A percentile compares a stretch with the other conserved stretches of the same genome.
These are phyloP conservation scores for Microtus montanus DNA, from an alignment of 2,113 vertebrate genomes.

Conservation along the genomic window DNA sequence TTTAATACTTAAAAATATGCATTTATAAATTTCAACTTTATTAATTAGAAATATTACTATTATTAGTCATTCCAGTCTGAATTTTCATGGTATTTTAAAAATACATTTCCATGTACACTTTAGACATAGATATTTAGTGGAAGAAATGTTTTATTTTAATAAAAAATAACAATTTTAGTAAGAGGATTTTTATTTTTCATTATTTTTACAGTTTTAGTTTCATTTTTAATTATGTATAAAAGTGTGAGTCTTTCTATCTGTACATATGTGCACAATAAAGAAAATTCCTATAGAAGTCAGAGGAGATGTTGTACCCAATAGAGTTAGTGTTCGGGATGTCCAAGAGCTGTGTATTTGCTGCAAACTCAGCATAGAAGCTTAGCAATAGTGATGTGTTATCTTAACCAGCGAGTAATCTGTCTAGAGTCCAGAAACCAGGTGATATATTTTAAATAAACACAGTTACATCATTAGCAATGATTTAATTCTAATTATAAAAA, in stretches of 20 bases:
- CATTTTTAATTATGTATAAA: background rate
- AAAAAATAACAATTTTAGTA: background rate
- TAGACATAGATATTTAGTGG: background rate
- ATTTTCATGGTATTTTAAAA: background rate
- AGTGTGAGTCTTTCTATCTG: background rate
- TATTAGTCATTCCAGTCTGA: background rate
- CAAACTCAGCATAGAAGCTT: background rate
- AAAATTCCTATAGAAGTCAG: fast-evolving
- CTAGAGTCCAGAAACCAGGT: background rate
- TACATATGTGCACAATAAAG: background rate
- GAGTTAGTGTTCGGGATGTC: background rate
- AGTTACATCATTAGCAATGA: background rate
- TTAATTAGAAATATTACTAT: background rate
- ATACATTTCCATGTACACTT: background rate
- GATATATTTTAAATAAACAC: background rate
- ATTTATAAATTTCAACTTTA: background rate
- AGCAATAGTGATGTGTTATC: background rate
- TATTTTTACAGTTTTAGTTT: background rate
- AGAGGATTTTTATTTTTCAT: background rate
- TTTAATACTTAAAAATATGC: background rate
- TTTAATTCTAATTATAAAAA: background rate
- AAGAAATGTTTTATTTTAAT: background rate
- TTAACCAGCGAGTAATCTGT: background rate
- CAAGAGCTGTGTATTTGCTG: no score
- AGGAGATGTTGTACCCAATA: background rate